Evolutionary conservation across 2,888 invertebrate species (phyloP), one percentile per base, ranked within the genome.

Genomic region (Hypsopygia costalis): DNA sequence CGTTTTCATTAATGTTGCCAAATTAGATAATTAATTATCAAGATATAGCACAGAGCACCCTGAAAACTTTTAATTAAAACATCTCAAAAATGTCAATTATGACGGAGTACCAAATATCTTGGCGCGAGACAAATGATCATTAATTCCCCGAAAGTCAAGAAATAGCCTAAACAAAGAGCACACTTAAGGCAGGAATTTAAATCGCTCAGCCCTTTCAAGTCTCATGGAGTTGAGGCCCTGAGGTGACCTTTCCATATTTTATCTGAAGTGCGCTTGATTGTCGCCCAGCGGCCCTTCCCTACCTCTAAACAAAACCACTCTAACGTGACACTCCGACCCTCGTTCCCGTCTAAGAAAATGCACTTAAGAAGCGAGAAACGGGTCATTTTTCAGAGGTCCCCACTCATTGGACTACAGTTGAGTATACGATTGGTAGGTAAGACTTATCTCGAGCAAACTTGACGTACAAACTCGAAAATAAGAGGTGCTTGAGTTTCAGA

Each of bases 171-270:
- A 62, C 60, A 55, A 58, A 62, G 55, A 51, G 45, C 51, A 48
- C 55, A 63, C 67, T 67, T 61, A 63, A 65, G 58, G 49, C 56
- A 72, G 67, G 78, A 77, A 78, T 80, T 78, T 71, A 69, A 79
- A 81, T 70, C 63, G 69, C 67, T 68, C 63, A 62, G 68, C 65
- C 62, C 61, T 65, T 65, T 64, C 65, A 58, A 74, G 65, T 66
- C 62, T 56, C 64, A 66, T 65, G 52, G 55, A 62, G 42, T 40
- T 34, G 65, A 68, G 67, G 63, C 62, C 71, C 62, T 63, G 72
- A 75, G 71, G 70, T 79, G 79, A 82, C 81, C 82, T 85, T 78
- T 81, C 82, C 82, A 83, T 85, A 85, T 83, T 85, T 86, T 83
- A 87, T 85, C 83, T 83, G 69, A 67, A 80, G 76, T 76, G 71